Evolutionary conservation across 1,140 invertebrate genomes (phyloP), one percentile per base, ranked within the genome.

Genomic region (Lordiphosa stackelbergi): DNA sequence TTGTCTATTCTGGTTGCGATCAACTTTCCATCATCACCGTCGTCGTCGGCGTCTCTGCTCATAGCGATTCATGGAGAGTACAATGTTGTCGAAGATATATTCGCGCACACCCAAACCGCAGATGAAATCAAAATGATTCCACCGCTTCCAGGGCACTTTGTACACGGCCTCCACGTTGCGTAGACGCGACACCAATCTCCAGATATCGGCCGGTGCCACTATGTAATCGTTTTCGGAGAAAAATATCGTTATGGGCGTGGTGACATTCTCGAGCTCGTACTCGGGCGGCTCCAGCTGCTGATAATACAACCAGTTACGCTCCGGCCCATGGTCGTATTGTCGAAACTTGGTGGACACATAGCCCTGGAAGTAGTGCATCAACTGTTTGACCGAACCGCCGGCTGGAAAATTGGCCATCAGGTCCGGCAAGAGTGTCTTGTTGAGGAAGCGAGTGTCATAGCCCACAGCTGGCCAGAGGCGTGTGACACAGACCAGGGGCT

Each of bases 101-200:
- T 87, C 86, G 53, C 90, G 90, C 0, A 91, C 90, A 35, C 91
- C 89, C 34, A 90, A 89, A 0, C 91, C 93, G 87, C 91, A 93
- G 58, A 92, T 90, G 87, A 93, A 94, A 85, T 94, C 93, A 66
- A 93, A 90, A 72, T 94, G 92, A 84, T 92, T 93, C 88, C 93
- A 95, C 13, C 91, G 87, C 37, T 90, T 88, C 54, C 90, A 89
- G 0, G 91, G 90, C 2, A 94, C 90, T 77, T 90, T 87, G 38
- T 87, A 87, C 6, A 77, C 68, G 5, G 81, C 77, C 19, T 74
- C 64, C 46, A 77, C 88, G 84, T 83, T 87, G 42, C 51, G 83
- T 37, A 87, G 43, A 1, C 85, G 77, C 7, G 59, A 59, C 0
- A 88, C 84, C 31, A 93, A 85, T 61, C 86, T 87, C 56, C 89